Conservation (phyloP, 2,888 invertebrate genomes). For the Tanytarsus gracilentus region DNA sequence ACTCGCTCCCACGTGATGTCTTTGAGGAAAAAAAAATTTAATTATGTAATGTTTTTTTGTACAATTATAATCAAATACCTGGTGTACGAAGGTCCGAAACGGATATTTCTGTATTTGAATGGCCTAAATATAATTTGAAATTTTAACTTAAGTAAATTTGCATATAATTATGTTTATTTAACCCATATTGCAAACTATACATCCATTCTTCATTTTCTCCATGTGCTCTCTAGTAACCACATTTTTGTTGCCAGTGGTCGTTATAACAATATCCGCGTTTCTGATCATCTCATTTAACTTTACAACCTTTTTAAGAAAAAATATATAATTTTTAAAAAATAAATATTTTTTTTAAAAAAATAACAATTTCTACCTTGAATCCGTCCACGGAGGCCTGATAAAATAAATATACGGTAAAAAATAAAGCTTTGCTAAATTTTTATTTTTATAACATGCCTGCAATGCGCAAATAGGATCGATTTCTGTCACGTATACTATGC, state of each 20-base stretch:
- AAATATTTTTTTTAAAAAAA: conserved; percentile 34
- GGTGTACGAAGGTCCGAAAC: conserved; percentile 87
- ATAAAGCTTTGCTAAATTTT: no score
- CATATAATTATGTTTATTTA: no score
- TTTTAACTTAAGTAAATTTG: no score
- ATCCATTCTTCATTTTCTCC: conserved; percentile 94
- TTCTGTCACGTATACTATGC: conserved; percentile 80
- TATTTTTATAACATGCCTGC: conserved; percentile 78
- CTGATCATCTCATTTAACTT: conserved; percentile 89
- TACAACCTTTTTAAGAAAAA: no score
- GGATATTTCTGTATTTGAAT: conserved; percentile 93
- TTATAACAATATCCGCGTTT: conserved; percentile 89
- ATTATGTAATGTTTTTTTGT: no score
- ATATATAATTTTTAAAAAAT: no score
- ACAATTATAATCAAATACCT: no score
- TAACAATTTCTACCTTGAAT: conserved; percentile 31
- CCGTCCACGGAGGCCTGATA: not conserved
- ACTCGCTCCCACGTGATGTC: conserved; percentile 97
- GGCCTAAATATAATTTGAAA: conserved; percentile 37
- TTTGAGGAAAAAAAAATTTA: no score
- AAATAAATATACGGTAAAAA: not conserved
- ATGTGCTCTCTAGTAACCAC: conserved; percentile 91
- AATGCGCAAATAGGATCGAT: conserved; percentile 97
- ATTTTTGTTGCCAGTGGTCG: conserved; percentile 97
- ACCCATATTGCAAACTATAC: conserved; percentile 94